phyloP scores from a whole-genome alignment of 2,113 vertebrate species.

The Petaurus breviceps region DNA sequence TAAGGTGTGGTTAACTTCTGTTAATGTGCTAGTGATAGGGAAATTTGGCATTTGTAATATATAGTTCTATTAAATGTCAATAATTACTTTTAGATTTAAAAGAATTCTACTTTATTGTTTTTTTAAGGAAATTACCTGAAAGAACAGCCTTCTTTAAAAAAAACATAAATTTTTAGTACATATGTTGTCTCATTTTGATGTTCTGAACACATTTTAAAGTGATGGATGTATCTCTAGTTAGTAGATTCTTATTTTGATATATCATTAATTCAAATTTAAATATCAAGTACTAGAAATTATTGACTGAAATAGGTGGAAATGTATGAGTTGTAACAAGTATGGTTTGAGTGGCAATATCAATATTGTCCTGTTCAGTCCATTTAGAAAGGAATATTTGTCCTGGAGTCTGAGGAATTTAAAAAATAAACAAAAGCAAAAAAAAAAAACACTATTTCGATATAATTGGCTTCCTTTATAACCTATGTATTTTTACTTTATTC shows the following conservation, averaged over 20 bases:
- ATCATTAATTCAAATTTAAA: neutral
- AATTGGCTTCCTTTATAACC: neutral
- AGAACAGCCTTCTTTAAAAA: neutral
- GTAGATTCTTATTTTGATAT: neutral
- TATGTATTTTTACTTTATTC: neutral
- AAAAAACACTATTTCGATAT: neutral
- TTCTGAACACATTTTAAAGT: neutral
- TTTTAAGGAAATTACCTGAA: neutral
- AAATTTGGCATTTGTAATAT: neutral
- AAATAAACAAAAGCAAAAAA: neutral
- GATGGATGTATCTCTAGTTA: constrained; percentile 31
- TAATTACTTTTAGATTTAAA: neutral
- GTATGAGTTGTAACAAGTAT: neutral
- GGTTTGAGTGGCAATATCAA: neutral
- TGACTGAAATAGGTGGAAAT: neutral
- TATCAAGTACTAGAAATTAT: neutral
- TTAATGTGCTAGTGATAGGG: neutral
- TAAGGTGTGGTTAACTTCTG: neutral
- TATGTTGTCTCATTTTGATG: neutral
- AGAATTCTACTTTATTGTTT: neutral
- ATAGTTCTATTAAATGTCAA: neutral
- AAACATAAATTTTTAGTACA: neutral
- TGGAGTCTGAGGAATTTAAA: neutral
- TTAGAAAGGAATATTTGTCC: neutral
- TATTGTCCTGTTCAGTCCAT: neutral